Base-by-base conservation (phyloP, 1,140 invertebrate genomes). In the Bilobella aurantiaca region DNA sequence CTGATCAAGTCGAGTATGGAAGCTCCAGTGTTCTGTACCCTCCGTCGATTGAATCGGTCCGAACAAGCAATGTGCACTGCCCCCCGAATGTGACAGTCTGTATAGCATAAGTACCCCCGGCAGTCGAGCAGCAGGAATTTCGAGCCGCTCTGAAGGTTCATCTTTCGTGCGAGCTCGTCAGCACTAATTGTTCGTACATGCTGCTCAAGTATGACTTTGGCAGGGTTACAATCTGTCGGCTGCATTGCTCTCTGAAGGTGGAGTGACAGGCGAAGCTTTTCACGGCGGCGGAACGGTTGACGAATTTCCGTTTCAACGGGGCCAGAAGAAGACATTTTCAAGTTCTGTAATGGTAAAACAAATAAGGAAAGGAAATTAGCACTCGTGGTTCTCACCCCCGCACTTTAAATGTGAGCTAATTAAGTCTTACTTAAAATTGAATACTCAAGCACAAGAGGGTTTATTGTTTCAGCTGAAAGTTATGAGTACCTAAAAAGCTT, bases 41-140 rank as follows among this genome's bases (percentile, higher is more conserved):
- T 76, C 68, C 84, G 79, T 42, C 86, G 78, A 73, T 86, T 88
- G 75, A 88, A 85, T 34, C 87, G 77, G 75, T 89, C 87, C 1
- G 84, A 82, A 74, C 87, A 88, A 75, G 87, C 87, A 25, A 90
- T 81, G 77, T 89, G 89, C 63, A 89, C 83, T 21, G 87, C 84
- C 18, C 86, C 86, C 28, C 79, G 77, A 37, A 90, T 83, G 75
- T 90, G 88, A 69, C 82, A 82, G 30, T 83, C 79, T 74, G 88
- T 87, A 77, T 85, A 90, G 25, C 82, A 80, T 27, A 88, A 81
- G 72, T 89, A 88, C 0, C 87, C 82, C 30, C 88, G 80, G 74
- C 86, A 86, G 73, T 90, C 88, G 25, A 72, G 53, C 0, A 72
- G 66, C 37, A 72, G 69, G 58, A 69, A 72, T 49, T 67, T 65